phyloP scores from a whole-genome alignment of 2,113 vertebrate species.

The Brienomyrus brachyistius region DNA sequence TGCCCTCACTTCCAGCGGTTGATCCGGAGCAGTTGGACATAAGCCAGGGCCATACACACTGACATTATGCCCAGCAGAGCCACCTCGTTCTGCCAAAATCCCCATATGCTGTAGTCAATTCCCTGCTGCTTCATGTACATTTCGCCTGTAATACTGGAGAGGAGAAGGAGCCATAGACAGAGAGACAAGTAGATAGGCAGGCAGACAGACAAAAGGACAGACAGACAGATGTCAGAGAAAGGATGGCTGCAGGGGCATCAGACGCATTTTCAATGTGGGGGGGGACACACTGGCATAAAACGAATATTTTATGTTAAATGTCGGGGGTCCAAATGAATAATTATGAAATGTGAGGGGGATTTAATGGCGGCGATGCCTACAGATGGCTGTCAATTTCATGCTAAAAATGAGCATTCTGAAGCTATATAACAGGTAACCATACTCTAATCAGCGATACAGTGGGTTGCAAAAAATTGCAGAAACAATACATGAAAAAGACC shows the following conservation, averaged over 20 bases:
- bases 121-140: slow-evolving; percentile 43
- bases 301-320: no score
- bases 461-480: not conserved
- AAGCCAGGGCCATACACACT: slow-evolving; percentile 55
- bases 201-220: not conserved
- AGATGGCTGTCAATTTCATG: not conserved
- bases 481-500: not conserved
- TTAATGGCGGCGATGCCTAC: no score
- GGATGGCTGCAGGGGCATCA: not conserved
- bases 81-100: slow-evolving; percentile 69
- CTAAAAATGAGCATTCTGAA: not conserved
- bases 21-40: slow-evolving; percentile 58
- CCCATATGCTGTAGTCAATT: slow-evolving; percentile 65
- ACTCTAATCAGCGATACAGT: not conserved
- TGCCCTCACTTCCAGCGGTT: slow-evolving; percentile 63
- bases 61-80: slow-evolving; percentile 57
- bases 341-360: no score
- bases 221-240: not conserved
- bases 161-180: not conserved
- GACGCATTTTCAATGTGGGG: no score
- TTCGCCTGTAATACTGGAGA: slow-evolving; percentile 56
- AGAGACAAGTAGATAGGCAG: not conserved
- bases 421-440: not conserved
- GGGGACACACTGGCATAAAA: no score
- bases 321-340: no score